phyloP scores from a whole-genome alignment of 2,888 invertebrate genomes.

The Synanthedon tipuliformis region DNA sequence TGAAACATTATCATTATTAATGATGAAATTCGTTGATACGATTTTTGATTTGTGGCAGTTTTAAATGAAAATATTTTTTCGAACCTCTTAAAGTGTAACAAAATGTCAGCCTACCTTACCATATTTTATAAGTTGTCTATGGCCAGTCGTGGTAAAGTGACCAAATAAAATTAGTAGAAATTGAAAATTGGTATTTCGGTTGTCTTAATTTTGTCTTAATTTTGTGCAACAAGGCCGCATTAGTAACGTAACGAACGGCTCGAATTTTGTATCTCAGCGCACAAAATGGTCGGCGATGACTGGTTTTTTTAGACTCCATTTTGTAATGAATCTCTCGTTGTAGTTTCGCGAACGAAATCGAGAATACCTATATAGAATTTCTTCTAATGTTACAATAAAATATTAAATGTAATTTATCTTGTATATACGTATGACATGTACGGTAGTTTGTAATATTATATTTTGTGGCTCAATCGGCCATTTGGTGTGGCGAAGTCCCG shows the following conservation, averaged over 20 bases:
- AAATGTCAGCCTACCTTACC: background rate
- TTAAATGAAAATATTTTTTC: background rate
- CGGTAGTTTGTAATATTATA: conserved; percentile 38
- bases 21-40: too few species aligned
- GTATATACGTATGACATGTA: conserved; percentile 66
- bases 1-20: too few species aligned
- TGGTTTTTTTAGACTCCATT: conserved; percentile 49
- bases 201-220: background rate
- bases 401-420: conserved; percentile 55
- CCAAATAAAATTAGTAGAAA: background rate
- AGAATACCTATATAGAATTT: conserved; percentile 44
- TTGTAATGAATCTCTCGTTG: conserved; percentile 36
- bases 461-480: conserved; percentile 48
- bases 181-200: background rate
- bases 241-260: background rate
- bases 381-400: conserved; percentile 50
- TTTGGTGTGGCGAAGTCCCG: conserved; percentile 28
- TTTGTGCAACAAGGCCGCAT: background rate
- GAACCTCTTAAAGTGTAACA: background rate
- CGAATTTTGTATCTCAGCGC: conserved; percentile 27
- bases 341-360: conserved; percentile 32
- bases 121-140: background rate
- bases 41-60: too few species aligned
- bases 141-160: background rate
- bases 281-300: conserved; percentile 46